Percentiles rank a stretch among this genome's conserved stretches.
Conservation (phyloP, 2,113 vertebrate species). For the Platysteira castanea region DNA sequence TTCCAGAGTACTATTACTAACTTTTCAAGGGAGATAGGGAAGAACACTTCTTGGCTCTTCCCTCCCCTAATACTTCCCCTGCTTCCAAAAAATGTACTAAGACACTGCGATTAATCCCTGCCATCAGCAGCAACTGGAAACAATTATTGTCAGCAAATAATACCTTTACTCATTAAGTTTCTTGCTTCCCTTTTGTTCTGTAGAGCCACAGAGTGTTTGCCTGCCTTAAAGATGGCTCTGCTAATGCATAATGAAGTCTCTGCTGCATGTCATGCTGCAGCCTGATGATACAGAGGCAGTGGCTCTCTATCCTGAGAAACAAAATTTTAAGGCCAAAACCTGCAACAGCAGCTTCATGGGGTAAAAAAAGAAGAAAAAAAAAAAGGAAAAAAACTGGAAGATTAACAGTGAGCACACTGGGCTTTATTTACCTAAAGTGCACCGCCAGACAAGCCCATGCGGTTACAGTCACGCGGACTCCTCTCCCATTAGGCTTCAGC, state of each 20-base stretch:
- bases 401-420: neutral
- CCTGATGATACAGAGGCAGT: neutral
- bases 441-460: neutral
- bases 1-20: neutral
- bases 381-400: neutral
- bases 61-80: neutral
- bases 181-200: neutral
- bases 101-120: neutral
- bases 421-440: slow-evolving; percentile 1
- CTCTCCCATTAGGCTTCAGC: slow-evolving; percentile 38
- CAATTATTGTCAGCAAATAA: neutral
- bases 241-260: slow-evolving; percentile 31
- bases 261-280: slow-evolving; percentile 3
- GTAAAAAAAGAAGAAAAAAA: neutral
- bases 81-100: neutral
- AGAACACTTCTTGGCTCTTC: neutral
- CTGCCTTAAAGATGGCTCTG: slow-evolving; percentile 1
- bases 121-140: neutral
- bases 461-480: neutral
- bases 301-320: neutral
- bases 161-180: neutral
- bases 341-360: neutral
- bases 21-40: neutral
- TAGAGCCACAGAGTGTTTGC: neutral
- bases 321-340: slow-evolving; percentile 8